Base-by-base conservation (phyloP, 2,888 invertebrate genomes). In the Buathra laborator region DNA sequence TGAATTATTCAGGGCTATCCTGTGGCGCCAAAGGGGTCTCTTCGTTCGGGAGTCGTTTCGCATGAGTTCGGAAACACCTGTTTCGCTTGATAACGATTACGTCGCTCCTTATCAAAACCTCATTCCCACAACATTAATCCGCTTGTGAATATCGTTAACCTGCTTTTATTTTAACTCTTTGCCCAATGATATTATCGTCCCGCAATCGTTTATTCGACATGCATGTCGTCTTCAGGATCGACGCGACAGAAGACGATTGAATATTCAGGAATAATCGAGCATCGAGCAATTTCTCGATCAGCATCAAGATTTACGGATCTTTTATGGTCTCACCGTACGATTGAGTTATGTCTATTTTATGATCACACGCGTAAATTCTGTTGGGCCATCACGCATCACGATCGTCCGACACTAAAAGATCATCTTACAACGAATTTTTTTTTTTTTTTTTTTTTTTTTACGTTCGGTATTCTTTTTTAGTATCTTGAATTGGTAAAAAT, bases 281-380 rank as follows among this genome's bases (percentile, higher is more conserved):
- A 76, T 19, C 76, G 19, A 19, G 44, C 59, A 44, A 51, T 70
- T 74, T 74, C 64, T 75, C 72, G 68, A 81, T 81, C 78, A 79
- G 75, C 48, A 32, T 7, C 12, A 51, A 85, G 84, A 88, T 89
- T 89, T 88, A 88, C 79, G 71, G 75, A 53, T 56, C 81, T 87
- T 90, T 88, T 88, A 87, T 82, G 81, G 56, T 86, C 78, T 67
- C 80, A 43, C 56, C 80, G 86, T 83, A 67, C 86, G 83, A 89
- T 79, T 84, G 85, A 85, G 81, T 88, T 87, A 84, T 67, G 67
- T 75, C 84, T 72, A 86, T 81, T 89, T 87, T 88, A 86, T 75
- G 70, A 75, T 83, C 79, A 84, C 80, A 48, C 82, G 77, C 80
- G 64, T 71, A 66, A 67, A 53, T 19, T 72, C 29, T 66, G 62